Base-by-base conservation (phyloP, 2,797 vertebrate species). In the Scarus forsteni region DNA sequence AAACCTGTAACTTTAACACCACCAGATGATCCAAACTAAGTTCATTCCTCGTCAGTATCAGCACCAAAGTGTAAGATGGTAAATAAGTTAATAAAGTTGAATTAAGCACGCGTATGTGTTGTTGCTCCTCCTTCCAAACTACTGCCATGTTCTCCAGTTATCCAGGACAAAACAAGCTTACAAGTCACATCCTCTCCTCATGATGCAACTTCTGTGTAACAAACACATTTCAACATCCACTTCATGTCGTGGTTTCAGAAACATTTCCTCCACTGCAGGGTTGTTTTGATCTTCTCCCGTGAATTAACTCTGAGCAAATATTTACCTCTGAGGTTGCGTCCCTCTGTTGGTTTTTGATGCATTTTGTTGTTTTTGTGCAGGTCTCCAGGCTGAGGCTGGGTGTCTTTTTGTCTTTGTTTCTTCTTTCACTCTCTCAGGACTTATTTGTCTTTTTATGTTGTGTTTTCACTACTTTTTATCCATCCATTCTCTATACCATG, bases 131-230 rank as follows among this genome's bases (percentile, higher is more conserved):
- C 7, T 36, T 43, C 11, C 11, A 12, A 7, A 54, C 50, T 61
- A 7, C 10, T 36, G 52, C 46, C 48, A 36, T 10, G 14, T 63
- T 34, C 38, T 36, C 35, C 10, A 43, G 54, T 46, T 27, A 5
- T 60, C 18, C 40, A 1, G 42, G 51, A n/a, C 54, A n/a, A 6
- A 14, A 0, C 50, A 6, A 7, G 7, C 45, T 53, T 14, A 36
- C 43, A 8, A 40, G 50, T 60, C 46, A 40, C 43, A 53, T 45
- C 15, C 38, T 14, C 7, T 11, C 64, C 53, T 55, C 36, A 15
- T 80, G 84, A 80, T 70, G 76, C 60, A 77, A 84, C 16, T 19
- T 64, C 49, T 54, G 68, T 61, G 70, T 61, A 82, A 82, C 66
- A 75, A 77, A 70, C 66, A 55, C 1, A 39, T 58, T 80, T 70